phyloP scores from a whole-genome alignment of 2,797 vertebrate genomes.

The Salarias fasciatus region DNA sequence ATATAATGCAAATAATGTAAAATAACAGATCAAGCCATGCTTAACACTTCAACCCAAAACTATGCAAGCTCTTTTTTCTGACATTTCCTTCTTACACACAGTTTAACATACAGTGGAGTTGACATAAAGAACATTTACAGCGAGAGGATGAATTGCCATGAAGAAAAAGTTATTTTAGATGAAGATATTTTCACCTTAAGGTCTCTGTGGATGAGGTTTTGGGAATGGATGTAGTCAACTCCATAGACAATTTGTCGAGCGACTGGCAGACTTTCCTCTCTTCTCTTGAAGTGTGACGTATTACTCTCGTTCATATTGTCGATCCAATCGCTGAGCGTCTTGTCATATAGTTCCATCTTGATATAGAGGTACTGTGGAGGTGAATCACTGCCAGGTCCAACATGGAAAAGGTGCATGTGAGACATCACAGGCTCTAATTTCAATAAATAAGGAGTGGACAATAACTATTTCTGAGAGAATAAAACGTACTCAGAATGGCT shows the following conservation, averaged over 20 bases:
- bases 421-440: too few species aligned
- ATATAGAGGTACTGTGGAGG: conserved; percentile 82
- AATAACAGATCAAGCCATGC: background rate
- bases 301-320: rapidly evolving
- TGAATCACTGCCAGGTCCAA: conserved; percentile 35
- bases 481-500: conserved; percentile 54
- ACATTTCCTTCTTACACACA: too few species aligned
- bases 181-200: conserved; percentile 85
- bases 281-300: conserved; percentile 1
- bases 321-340: conserved; percentile 84
- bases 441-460: background rate
- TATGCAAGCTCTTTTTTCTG: background rate
- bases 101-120: background rate
- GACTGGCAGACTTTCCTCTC: conserved; percentile 66
- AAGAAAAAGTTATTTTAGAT: too few species aligned
- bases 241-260: conserved; percentile 82
- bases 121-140: too few species aligned
- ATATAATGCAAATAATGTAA: background rate
- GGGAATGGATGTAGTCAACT: conserved; percentile 85
- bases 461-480: background rate
- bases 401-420: background rate
- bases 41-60: background rate
- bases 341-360: conserved; percentile 88
- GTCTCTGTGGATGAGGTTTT: conserved; percentile 87
- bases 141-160: too few species aligned